Conservation (phyloP, 2,797 vertebrate species). For the Poecilia velifera region DNA sequence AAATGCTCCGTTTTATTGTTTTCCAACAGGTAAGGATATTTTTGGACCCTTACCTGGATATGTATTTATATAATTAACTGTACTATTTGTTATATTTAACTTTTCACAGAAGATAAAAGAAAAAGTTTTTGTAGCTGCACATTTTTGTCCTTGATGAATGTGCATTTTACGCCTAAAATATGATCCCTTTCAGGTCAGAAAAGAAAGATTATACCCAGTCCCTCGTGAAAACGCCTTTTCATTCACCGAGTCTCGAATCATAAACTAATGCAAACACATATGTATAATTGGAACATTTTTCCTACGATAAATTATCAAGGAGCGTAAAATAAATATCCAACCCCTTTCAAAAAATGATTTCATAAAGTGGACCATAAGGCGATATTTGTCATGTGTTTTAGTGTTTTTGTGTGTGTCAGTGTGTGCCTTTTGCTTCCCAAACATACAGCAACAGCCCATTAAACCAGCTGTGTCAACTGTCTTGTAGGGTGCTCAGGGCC, state of each 20-base stretch:
- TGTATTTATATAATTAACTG: neutral
- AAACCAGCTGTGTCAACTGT: constrained; percentile 71
- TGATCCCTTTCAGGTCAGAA: neutral
- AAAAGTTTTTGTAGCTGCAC: neutral
- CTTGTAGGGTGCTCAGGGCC: constrained; percentile 77
- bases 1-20: neutral
- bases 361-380: constrained; percentile 23
- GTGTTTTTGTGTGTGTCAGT: constrained; percentile 14
- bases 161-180: neutral
- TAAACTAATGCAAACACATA: constrained; percentile 5
- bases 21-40: neutral
- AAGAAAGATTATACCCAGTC: neutral
- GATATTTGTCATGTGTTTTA: constrained; percentile 15
- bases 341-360: constrained; percentile 30
- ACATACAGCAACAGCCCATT: constrained; percentile 64
- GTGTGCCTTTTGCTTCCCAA: constrained; percentile 11
- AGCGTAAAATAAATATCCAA: constrained; percentile 23
- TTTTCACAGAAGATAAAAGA: neutral
- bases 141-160: neutral
- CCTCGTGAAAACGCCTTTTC: neutral
- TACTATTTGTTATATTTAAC: neutral
- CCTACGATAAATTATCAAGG: neutral
- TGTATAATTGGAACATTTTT: neutral
- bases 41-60: neutral
- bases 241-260: neutral